Percentiles rank a stretch among this genome's conserved stretches.
These are phyloP conservation scores for Hartigia nigra DNA, from an alignment of 2,888 invertebrate species.

Conservation along the genomic window DNA sequence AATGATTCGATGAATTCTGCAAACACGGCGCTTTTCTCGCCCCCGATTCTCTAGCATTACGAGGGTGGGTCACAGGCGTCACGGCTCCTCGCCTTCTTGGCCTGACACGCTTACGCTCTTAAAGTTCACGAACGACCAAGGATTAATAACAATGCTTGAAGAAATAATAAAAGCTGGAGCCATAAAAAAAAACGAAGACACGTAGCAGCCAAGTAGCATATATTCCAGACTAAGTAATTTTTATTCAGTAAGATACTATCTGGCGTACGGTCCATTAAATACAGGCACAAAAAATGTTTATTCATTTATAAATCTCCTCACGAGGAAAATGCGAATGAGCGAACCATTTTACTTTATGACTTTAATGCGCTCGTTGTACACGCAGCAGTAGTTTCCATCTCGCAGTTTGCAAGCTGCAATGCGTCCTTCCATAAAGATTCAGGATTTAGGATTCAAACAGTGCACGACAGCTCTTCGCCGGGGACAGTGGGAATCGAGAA, in stretches of 20 bases:
- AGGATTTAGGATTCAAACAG: too few species aligned
- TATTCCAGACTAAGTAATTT: too few species aligned
- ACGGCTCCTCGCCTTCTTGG: slow-evolving; percentile 25
- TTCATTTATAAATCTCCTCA: too few species aligned
- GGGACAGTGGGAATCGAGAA: slow-evolving; percentile 1
- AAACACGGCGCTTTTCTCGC: slow-evolving; percentile 49
- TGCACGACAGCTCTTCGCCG: neutral
- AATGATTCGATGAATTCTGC: slow-evolving; percentile 60
- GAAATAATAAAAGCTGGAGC: neutral
- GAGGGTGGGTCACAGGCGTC: slow-evolving; percentile 27
- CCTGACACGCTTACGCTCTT: slow-evolving; percentile 57
- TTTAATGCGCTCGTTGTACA: slow-evolving; percentile 10
- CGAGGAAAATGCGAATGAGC: neutral
- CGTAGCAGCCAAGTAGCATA: too few species aligned
- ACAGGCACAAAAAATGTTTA: too few species aligned
- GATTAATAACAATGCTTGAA: slow-evolving; percentile 1
- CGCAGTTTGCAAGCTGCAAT: neutral
- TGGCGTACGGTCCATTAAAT: too few species aligned
- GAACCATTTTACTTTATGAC: slow-evolving; percentile 17
- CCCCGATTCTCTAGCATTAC: slow-evolving; percentile 11
- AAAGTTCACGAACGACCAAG: slow-evolving; percentile 26
- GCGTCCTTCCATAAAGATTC: neutral
- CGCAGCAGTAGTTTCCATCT: neutral
- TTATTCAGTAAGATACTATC: too few species aligned
- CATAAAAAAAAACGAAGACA: neutral